Evolutionary conservation across 2,797 vertebrate species (phyloP), one percentile per base, ranked within the genome.

Genomic region (Gallinago solitaria): DNA sequence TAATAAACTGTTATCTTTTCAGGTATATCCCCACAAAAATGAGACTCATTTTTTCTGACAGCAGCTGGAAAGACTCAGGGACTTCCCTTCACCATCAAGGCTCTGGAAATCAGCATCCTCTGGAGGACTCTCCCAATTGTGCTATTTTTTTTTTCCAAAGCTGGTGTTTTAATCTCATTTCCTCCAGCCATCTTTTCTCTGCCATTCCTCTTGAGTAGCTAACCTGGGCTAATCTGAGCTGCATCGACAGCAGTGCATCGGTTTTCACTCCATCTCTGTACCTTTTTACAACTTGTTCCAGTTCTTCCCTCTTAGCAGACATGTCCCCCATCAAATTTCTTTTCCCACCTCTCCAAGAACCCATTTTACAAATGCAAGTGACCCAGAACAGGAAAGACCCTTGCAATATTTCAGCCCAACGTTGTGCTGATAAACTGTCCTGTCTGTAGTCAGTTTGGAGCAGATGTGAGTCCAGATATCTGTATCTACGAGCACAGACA

Each of bases 321-420:
- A 5, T 6, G 0, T 8, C 4, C 10, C 24, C 14, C 18, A 30
- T 16, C 11, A 74, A 6, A 47, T 18, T 60, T 59, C 3, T 67
- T 63, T 59, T 63, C n/a, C 27, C 9, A 35, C 3, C 6, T 11
- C 5, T 67, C n/a, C n/a, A 32, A 33, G 9, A 48, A 75, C 32
- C 24, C 41, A 2, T 60, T 45, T 16, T 75, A 28, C 47, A 48
- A 57, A 70, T 17, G 4, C 18, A 60, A 59, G 21, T 32, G 15
- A 64, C 32, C 3, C 32, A 50, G 3, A 3, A 64, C 4, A 56
- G 39, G 43, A 88, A 48, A 0, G 0, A 27, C 5, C 4, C 14
- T 35, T 37, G 32, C 1, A 5, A 73, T 9, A 27, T 83, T 64
- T 71, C 53, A 68, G 25, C 30, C n/a, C 60, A 83, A 23, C 0